These are phyloP conservation scores for Lepidothrix coronata DNA, from an alignment of 2,113 vertebrate species.

Conservation along the genomic window DNA sequence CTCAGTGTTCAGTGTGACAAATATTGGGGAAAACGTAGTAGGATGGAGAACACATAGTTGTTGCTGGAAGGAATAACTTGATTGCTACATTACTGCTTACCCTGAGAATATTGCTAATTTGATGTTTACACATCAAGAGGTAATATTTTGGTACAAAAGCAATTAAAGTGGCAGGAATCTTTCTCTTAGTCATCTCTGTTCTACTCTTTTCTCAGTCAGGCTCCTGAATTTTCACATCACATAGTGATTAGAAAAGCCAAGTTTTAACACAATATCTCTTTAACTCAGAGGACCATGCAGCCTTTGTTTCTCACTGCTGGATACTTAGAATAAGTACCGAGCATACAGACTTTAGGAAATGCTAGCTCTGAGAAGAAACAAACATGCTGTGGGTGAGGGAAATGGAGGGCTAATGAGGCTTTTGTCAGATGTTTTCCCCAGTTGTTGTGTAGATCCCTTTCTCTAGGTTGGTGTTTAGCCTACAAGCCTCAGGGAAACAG, in stretches of 20 bases:
- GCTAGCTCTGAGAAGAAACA: neutral
- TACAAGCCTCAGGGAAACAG: neutral
- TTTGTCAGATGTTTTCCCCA: constrained; percentile 1
- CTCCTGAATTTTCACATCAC: neutral
- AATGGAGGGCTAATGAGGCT: neutral
- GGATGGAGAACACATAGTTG: neutral
- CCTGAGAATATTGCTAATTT: constrained; percentile 27
- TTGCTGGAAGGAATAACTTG: constrained; percentile 2
- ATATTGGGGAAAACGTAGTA: neutral
- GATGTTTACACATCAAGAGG: neutral
- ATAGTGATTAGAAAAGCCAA: neutral
- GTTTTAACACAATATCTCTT: neutral
- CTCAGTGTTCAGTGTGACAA: neutral
- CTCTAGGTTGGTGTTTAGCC: neutral
- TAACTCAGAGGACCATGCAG: neutral
- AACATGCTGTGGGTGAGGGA: neutral
- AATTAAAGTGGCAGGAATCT: neutral
- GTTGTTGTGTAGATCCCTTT: neutral
- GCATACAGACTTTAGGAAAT: neutral
- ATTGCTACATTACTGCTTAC: neutral
- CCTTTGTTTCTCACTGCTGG: neutral
- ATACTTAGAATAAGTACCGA: neutral
- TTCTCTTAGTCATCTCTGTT: neutral
- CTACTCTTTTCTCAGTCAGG: neutral
- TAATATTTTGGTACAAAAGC: neutral